Base-by-base conservation (phyloP, 2,888 invertebrate genomes). In the Orthosia incerta region DNA sequence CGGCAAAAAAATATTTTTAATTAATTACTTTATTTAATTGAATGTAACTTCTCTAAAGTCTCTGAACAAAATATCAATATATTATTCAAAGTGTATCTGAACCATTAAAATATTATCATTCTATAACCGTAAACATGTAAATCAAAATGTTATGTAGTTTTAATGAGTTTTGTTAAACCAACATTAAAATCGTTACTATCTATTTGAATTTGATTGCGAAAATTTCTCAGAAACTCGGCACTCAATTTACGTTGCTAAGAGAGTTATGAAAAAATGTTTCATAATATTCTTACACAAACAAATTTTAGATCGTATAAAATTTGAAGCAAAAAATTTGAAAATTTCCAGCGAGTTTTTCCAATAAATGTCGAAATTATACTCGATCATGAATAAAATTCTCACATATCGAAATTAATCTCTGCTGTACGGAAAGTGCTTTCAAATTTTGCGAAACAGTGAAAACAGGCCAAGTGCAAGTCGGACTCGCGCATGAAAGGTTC, bases 151-250 rank as follows among this genome's bases (percentile, higher is more conserved):
- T 51, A n/a, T 20, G 39, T 46, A 57, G 20, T 57, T 61, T 62
- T 62, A 57, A 77, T 31, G 62, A 72, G 79, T 79, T 79, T 79
- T 59, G n/a, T 59, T 59, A 53, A 62, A 56, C 46, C 39, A 50
- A 68, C 46, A 60, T 56, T n/a, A 62, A 56, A n/a, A 45, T 20
- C 60, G 4, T 65, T 64, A 66, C 50, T 67, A 70, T 63, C 57
- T 39, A 73, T 79, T 64, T 53, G 20, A 60, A 64, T 59, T 65
- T 39, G 26, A 59, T 75, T 75, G 23, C 55, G 23, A 74, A 13
- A 66, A 45, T 23, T 64, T 53, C 50, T 59, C 1, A 11, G 26
- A 56, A 74, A 59, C 26, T 70, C 50, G 0, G 2, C 67, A 79
- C 76, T 67, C 51, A 67, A 75, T 71, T 70, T 67, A 23, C 13